phyloP scores from a whole-genome alignment of 2,797 vertebrate species.

The Amniataba percoides region DNA sequence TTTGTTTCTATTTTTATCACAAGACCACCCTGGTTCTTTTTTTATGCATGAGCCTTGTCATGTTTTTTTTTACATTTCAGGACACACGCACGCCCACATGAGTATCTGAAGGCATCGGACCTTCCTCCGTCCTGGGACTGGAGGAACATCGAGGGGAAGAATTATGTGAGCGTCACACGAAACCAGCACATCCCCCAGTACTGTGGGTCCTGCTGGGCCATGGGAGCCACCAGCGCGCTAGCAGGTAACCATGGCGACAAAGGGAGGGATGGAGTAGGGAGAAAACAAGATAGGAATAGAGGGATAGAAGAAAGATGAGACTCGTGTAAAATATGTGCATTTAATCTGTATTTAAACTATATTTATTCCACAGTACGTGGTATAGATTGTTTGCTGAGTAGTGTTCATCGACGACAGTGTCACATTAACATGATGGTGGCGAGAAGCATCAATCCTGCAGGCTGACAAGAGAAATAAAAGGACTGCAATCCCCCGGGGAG shows the following conservation, averaged over 20 bases:
- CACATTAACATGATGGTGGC: background rate
- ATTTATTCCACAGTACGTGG: background rate
- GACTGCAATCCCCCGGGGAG: background rate
- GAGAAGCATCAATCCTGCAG: background rate
- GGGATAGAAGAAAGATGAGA: background rate
- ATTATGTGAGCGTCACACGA: slow-evolving; percentile 90
- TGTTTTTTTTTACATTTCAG: slow-evolving; percentile 61
- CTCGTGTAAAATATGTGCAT: no score
- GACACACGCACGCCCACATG: slow-evolving; percentile 88
- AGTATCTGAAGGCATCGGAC: slow-evolving; percentile 79
- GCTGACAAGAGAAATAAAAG: background rate
- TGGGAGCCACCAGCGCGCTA: slow-evolving; percentile 93
- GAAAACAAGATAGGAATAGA: background rate
- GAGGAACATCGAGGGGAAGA: slow-evolving; percentile 88
- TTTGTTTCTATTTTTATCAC: background rate
- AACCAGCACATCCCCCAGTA: slow-evolving; percentile 98
- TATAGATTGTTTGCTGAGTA: background rate
- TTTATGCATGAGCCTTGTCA: background rate
- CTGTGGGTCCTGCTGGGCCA: slow-evolving; percentile 97
- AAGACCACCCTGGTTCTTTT: background rate
- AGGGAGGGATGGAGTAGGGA: background rate
- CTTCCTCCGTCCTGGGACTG: slow-evolving; percentile 93
- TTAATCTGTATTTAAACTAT: background rate
- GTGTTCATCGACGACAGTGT: background rate
- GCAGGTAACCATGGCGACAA: slow-evolving; percentile 85